Evolutionary conservation across 2,888 invertebrate species (phyloP), one percentile per base, ranked within the genome.

Genomic region (Tetragonula carbonaria): DNA sequence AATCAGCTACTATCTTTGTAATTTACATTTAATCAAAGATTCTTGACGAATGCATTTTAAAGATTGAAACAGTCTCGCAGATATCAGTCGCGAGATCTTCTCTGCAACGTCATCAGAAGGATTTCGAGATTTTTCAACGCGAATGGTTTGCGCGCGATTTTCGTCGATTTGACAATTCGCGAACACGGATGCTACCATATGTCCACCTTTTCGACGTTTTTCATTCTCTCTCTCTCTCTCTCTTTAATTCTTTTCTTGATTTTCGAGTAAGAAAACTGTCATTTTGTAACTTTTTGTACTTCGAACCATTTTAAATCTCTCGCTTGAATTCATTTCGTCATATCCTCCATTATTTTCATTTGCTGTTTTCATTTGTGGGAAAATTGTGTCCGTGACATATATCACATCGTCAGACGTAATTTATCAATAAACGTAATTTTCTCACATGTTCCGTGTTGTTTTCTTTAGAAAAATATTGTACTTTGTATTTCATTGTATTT

Each of bases 121-220:
- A 53, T 23, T 38, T 79, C 6, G 23, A 53, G 50, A 79, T 80
- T 71, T 23, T 67, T 67, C 53, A 53, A 11, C 28, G 28, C 67
- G 75, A 65, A 13, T 21, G 65, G 70, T 51, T 70, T 45, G 21
- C 51, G 5, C 16, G 68, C 4, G 53, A 4, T 28, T 33, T 38
- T 53, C 18, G n/a, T 21, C 38, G 57, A n/a, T n/a, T 11, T n/a
- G 33, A 8, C 66, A 67, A 55, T 50, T 6, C 70, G 14, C 71
- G 21, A 71, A 23, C 51, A 66, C 51, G 66, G 63, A 59, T 78
- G 33, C 51, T 21, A 57, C 16, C 21, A 8, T 13, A 66, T 18
- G 13, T 50, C 23, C 23, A 16, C 59, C 13, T 11, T 11, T 33
- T 2, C 28, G 2, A 28, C 18, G 18, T 18, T 28, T 67, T 67